These are phyloP conservation scores for Myotis pilosus DNA, from an alignment of 2,797 vertebrate genomes.

Conservation along the genomic window DNA sequence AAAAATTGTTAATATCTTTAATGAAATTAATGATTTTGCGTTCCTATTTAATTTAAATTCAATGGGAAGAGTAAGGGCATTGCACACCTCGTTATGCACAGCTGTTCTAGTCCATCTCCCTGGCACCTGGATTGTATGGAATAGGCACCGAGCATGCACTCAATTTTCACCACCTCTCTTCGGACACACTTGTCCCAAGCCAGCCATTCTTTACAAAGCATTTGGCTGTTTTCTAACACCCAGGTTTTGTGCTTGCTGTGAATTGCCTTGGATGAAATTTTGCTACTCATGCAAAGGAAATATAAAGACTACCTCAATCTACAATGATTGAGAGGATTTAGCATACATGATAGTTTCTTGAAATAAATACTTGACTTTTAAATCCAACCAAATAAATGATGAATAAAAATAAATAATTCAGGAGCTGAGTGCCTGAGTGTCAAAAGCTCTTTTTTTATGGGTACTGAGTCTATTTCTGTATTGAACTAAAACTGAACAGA, in stretches of 20 bases:
- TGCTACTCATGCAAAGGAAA: background rate
- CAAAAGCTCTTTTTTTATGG: background rate
- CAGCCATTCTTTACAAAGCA: background rate
- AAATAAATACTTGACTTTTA: background rate
- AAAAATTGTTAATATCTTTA: background rate
- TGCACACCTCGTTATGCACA: background rate
- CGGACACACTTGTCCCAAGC: background rate
- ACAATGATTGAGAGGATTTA: background rate
- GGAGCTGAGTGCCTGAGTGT: background rate
- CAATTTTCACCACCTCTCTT: background rate
- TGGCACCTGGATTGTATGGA: background rate
- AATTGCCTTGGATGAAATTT: background rate
- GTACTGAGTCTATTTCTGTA: background rate
- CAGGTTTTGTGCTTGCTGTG: background rate
- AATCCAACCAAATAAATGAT: background rate
- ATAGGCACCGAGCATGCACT: background rate
- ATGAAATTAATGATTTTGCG: background rate
- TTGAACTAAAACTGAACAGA: background rate
- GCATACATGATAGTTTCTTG: background rate
- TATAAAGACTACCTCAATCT: background rate
- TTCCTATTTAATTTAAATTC: background rate
- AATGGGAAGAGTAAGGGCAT: background rate
- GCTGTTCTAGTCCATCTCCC: background rate
- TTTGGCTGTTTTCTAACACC: background rate
- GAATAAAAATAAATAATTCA: constrained; percentile 42